phyloP scores from a whole-genome alignment of 64 coral and sea anemone species.

The Trachythela sp. region DNA sequence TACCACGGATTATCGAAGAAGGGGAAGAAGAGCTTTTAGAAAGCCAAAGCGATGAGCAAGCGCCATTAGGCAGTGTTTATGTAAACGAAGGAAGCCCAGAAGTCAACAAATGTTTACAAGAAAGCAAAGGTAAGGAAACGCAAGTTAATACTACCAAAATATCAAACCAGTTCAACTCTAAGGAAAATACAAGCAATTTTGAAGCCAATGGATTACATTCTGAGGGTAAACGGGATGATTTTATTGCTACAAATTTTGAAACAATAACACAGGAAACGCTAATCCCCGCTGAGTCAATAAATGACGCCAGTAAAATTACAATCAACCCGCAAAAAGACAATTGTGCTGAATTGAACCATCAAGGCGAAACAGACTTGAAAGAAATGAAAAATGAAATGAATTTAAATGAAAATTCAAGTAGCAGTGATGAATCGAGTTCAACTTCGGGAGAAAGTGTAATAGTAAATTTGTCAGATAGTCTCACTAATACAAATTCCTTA shows the following conservation, averaged over 20 bases:
- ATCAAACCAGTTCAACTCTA: neutral
- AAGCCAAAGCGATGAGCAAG: neutral
- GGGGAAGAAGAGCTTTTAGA: neutral
- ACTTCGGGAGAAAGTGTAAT: neutral
- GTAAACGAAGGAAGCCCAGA: neutral
- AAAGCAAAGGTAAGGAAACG: neutral
- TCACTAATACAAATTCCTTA: neutral
- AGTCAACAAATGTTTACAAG: neutral
- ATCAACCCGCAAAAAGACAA: neutral
- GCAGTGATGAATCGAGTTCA: neutral
- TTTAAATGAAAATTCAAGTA: neutral
- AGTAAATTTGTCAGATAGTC: neutral
- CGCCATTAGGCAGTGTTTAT: neutral
- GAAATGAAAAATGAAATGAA: neutral
- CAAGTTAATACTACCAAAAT: too few relatives aligned
- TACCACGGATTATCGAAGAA: slow-evolving; percentile 14
- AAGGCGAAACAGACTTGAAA: neutral
- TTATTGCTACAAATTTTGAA: neutral
- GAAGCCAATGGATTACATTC: neutral
- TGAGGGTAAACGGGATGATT: neutral
- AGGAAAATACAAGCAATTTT: neutral
- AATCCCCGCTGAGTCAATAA: neutral
- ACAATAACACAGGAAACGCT: neutral
- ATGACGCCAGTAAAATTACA: neutral
- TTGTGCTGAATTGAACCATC: neutral